Percentiles rank a stretch among this genome's conserved stretches.
These are phyloP conservation scores for Trichopria drosophilae DNA, from an alignment of 2,888 invertebrate genomes.

Conservation along the genomic window DNA sequence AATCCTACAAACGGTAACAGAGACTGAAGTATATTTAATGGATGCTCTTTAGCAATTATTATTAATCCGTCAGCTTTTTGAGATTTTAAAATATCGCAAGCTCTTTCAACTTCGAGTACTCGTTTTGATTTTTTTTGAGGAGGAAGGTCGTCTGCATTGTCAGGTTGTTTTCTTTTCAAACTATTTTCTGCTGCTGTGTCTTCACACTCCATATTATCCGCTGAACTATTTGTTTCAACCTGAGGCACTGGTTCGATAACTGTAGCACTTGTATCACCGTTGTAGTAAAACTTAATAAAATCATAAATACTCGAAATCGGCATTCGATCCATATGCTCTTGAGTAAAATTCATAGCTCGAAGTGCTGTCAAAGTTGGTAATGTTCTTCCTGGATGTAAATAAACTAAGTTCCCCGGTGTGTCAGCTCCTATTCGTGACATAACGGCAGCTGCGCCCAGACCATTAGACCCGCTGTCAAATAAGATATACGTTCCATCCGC, in stretches of 20 bases:
- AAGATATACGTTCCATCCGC: slow-evolving; percentile 76
- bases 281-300: slow-evolving; percentile 70
- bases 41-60: slow-evolving; percentile 84
- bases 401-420: slow-evolving; percentile 69
- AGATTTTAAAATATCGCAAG: slow-evolving; percentile 64
- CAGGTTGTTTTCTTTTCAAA: slow-evolving; percentile 43
- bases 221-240: not conserved
- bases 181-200: slow-evolving; percentile 4
- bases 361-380: slow-evolving; percentile 75
- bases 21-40: slow-evolving; percentile 74
- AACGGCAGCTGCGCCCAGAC: slow-evolving; percentile 80
- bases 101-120: slow-evolving; percentile 71
- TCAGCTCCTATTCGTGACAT: slow-evolving; percentile 74
- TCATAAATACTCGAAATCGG: slow-evolving; percentile 78
- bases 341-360: slow-evolving; percentile 77
- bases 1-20: slow-evolving; percentile 77
- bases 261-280: slow-evolving; percentile 57
- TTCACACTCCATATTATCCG: not conserved
- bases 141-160: slow-evolving; percentile 33
- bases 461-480: slow-evolving; percentile 87
- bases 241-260: slow-evolving; percentile 14
- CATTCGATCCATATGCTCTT: slow-evolving; percentile 71
- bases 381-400: slow-evolving; percentile 80
- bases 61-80: slow-evolving; percentile 74
- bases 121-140: slow-evolving; percentile 66